phyloP scores from a whole-genome alignment of 2,113 vertebrate genomes.

The Grantiella picta region DNA sequence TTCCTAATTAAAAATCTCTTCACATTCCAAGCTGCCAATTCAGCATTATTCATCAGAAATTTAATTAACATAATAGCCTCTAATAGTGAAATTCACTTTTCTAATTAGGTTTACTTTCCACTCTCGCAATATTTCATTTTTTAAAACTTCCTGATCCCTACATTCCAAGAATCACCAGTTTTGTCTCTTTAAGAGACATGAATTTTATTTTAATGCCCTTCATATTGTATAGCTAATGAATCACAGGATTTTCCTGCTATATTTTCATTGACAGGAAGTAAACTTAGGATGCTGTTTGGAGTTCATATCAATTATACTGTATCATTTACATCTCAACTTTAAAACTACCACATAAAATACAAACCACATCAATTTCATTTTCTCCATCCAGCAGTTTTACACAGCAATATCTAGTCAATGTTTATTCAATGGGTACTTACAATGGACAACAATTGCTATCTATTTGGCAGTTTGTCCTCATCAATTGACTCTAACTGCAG shows the following conservation, averaged over 20 bases:
- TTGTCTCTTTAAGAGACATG: background rate
- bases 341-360: background rate
- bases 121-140: background rate
- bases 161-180: background rate
- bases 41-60: background rate
- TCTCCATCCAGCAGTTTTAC: background rate
- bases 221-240: background rate
- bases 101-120: background rate
- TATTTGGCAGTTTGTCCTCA: background rate
- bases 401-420: background rate
- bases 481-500: background rate
- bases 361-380: background rate
- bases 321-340: background rate
- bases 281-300: background rate
- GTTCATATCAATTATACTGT: background rate
- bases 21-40: background rate
- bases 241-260: background rate
- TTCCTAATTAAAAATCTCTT: background rate
- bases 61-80: background rate
- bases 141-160: background rate
- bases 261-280: background rate
- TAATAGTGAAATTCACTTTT: background rate
- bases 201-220: background rate
- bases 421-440: background rate
- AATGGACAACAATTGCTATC: background rate